Evolutionary conservation across 2,888 invertebrate genomes (phyloP).

Genomic region (Formica aserva): DNA sequence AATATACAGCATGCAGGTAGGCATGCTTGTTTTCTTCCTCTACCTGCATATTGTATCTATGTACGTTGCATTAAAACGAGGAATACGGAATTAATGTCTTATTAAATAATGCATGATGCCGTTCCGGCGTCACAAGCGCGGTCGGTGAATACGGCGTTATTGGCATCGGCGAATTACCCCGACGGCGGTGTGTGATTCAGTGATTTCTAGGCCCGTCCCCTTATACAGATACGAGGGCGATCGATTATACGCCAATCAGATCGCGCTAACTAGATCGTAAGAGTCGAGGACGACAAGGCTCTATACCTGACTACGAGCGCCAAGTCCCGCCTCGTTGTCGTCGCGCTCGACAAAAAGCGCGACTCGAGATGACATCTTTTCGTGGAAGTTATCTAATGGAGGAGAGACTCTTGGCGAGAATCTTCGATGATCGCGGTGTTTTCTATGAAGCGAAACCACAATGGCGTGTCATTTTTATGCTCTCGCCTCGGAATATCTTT

Average conservation of each 20-base stretch:
- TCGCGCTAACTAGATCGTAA: constrained; percentile 75
- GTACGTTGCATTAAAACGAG: constrained; percentile 55
- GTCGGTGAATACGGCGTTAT: constrained; percentile 64
- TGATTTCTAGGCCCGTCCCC: constrained; percentile 67
- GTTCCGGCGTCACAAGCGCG: constrained; percentile 54
- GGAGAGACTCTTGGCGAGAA: not conserved
- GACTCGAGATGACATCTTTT: constrained; percentile 48
- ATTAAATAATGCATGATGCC: constrained; percentile 65
- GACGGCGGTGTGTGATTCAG: constrained; percentile 68
- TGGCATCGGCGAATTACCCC: constrained; percentile 50
- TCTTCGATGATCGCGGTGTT: not conserved
- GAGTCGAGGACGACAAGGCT: constrained; percentile 52
- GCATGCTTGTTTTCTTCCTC: not conserved
- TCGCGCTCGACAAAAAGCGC: constrained; percentile 40
- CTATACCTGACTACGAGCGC: constrained; percentile 47
- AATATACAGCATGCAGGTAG: not conserved
- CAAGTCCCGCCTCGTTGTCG: constrained; percentile 43
- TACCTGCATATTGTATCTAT: not conserved
- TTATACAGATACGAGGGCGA: constrained; percentile 62
- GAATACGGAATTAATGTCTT: constrained; percentile 68
- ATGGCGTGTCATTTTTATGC: constrained; percentile 2
- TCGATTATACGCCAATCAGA: constrained; percentile 77
- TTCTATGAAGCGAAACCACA: constrained; percentile 23
- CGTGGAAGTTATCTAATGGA: constrained; percentile 51
- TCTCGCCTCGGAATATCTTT: not conserved